Percentiles rank a stretch among this genome's conserved stretches.
Conservation (phyloP, 2,113 vertebrate genomes). For the Gnathonemus longibarbis region DNA sequence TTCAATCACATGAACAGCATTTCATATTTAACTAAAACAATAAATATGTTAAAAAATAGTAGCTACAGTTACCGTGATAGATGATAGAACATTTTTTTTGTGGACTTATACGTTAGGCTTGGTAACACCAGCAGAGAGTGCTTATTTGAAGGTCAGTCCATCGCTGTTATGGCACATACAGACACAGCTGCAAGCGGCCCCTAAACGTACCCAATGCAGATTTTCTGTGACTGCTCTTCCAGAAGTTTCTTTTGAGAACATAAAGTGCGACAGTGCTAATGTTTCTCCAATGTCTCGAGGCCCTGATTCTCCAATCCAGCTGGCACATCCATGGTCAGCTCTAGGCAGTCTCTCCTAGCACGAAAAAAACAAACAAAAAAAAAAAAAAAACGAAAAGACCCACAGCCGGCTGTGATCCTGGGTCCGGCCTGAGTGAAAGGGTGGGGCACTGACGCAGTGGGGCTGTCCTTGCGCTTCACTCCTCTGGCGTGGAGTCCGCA, state of each 20-base stretch:
- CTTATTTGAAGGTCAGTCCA: slow-evolving; percentile 47
- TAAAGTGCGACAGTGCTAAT: slow-evolving; percentile 99
- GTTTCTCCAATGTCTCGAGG: slow-evolving; percentile 64
- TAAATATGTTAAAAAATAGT: slow-evolving; percentile 58
- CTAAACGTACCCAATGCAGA: slow-evolving; percentile 47
- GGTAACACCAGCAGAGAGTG: slow-evolving; percentile 32
- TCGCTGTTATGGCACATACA: slow-evolving; percentile 51
- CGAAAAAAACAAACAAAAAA: background rate
- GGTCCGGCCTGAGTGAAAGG: slow-evolving; percentile 43
- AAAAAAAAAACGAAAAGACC: background rate
- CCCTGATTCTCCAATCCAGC: slow-evolving; percentile 45
- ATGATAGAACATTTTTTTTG: slow-evolving; percentile 45
- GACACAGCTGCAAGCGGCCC: slow-evolving; percentile 38
- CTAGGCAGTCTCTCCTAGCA: slow-evolving; percentile 13
- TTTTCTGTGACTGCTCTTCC: slow-evolving; percentile 46
- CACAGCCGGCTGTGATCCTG: slow-evolving; percentile 20
- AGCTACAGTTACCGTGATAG: slow-evolving; percentile 46
- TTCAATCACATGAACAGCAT: background rate
- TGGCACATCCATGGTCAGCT: slow-evolving; percentile 43
- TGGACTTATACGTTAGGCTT: slow-evolving; percentile 7
- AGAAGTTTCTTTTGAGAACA: slow-evolving; percentile 59
- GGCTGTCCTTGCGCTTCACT: slow-evolving; percentile 56
- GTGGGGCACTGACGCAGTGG: background rate
- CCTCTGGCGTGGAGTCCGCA: slow-evolving; percentile 64
- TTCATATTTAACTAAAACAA: slow-evolving; percentile 52